A percentile compares a stretch with the other conserved stretches of the same genome.
phyloP scores from a whole-genome alignment of 2,888 invertebrate species.

The Agrotis segetum region DNA sequence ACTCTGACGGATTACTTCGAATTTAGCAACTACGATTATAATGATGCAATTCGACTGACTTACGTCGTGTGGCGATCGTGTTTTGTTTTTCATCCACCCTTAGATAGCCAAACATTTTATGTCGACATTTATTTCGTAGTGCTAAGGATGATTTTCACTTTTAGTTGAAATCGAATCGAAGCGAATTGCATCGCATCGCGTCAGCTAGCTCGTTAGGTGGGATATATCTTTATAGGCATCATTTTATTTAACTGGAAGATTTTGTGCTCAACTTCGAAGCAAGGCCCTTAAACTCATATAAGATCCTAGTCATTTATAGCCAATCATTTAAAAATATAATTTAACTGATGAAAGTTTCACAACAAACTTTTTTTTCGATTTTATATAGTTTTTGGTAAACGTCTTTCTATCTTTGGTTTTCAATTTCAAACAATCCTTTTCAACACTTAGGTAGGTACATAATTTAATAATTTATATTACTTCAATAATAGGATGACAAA shows the following conservation, averaged over 20 bases:
- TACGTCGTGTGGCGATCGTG: too few relatives aligned
- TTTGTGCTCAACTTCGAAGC: neutral
- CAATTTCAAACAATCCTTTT: slow-evolving; percentile 31
- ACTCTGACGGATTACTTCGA: too few relatives aligned
- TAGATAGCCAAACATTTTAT: too few relatives aligned
- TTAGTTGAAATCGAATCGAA: too few relatives aligned
- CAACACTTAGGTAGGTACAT: slow-evolving; percentile 40
- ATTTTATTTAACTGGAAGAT: slow-evolving; percentile 15
- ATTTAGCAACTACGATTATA: too few relatives aligned
- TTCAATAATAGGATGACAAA: slow-evolving; percentile 47
- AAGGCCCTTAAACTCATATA: neutral
- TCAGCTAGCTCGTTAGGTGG: neutral
- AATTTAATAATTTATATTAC: slow-evolving; percentile 47
- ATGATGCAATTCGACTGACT: too few relatives aligned
- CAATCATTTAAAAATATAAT: slow-evolving; percentile 10
- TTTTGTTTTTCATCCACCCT: too few relatives aligned
- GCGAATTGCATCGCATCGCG: too few relatives aligned
- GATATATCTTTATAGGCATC: neutral
- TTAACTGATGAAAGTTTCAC: slow-evolving; percentile 10
- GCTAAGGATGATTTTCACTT: too few relatives aligned
- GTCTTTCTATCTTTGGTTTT: neutral
- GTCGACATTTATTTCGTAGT: too few relatives aligned
- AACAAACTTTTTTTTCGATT: slow-evolving; percentile 21
- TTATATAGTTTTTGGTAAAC: slow-evolving; percentile 8
- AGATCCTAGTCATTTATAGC: slow-evolving; percentile 3